These are phyloP conservation scores for Temnothorax nylanderi DNA, from an alignment of 1,140 invertebrate genomes.

Conservation along the genomic window DNA sequence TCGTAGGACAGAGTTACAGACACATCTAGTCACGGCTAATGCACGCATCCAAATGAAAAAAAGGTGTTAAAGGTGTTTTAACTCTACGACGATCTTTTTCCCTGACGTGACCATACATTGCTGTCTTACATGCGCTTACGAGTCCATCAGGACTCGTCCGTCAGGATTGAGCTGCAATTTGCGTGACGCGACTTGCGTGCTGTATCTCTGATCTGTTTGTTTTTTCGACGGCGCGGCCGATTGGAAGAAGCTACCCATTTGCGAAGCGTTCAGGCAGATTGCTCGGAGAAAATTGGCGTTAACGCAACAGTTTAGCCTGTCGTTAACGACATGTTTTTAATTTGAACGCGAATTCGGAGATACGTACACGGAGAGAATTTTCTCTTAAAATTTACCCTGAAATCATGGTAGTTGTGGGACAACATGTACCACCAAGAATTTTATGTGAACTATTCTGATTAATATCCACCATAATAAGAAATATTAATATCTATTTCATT, in stretches of 20 bases:
- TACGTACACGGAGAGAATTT: too few relatives aligned
- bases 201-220: slow-evolving; percentile 30
- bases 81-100: slow-evolving; percentile 7
- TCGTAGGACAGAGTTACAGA: background rate
- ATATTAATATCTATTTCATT: too few relatives aligned
- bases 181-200: slow-evolving; percentile 29
- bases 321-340: background rate
- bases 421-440: too few relatives aligned
- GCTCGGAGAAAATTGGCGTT: background rate
- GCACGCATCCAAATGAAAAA: background rate
- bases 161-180: slow-evolving; percentile 5
- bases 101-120: background rate
- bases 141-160: slow-evolving; percentile 19
- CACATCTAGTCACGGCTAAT: background rate
- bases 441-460: too few relatives aligned
- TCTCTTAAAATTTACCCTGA: too few relatives aligned
- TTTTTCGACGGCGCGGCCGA: slow-evolving; percentile 17
- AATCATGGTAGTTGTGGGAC: too few relatives aligned
- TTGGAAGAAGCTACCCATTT: slow-evolving; percentile 31
- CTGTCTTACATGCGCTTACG: slow-evolving; percentile 20
- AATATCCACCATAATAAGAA: too few relatives aligned
- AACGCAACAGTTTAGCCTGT: slow-evolving; percentile 3
- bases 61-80: background rate
- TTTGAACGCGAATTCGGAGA: background rate
- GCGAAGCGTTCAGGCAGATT: background rate